Conservation (phyloP, 2,888 invertebrate genomes). For the Fragum fragum region DNA sequence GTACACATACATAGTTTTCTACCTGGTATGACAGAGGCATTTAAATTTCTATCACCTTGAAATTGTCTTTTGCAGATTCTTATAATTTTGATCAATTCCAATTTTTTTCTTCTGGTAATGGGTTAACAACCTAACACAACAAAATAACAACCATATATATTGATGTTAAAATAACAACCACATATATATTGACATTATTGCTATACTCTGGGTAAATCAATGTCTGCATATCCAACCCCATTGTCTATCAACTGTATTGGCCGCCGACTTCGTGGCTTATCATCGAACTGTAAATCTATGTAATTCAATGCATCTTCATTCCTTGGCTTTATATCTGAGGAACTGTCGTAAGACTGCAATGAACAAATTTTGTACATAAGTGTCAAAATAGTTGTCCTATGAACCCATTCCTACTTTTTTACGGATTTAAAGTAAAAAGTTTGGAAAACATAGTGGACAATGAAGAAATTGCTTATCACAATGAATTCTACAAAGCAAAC, state of each 20-base stretch:
- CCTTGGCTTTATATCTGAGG: slow-evolving; percentile 57
- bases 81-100: no score
- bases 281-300: slow-evolving; percentile 77
- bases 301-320: slow-evolving; percentile 75
- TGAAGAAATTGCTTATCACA: no score
- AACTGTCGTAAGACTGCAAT: slow-evolving; percentile 70
- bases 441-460: no score
- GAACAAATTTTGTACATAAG: no score
- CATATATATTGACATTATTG: neutral
- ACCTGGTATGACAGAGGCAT: neutral
- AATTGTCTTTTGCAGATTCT: no score
- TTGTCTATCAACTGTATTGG: slow-evolving; percentile 72
- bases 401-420: no score
- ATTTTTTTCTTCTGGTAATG: neutral
- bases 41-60: no score
- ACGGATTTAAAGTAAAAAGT: no score
- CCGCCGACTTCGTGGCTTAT: slow-evolving; percentile 77
- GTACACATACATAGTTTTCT: slow-evolving; percentile 2
- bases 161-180: neutral
- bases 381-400: no score
- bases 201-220: slow-evolving; percentile 76
- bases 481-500: no score
- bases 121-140: slow-evolving; percentile 11
- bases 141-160: neutral
- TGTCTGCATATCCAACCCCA: slow-evolving; percentile 70